Base-by-base conservation (phyloP, 2,888 invertebrate genomes). In the Pediacus dermestoides region DNA sequence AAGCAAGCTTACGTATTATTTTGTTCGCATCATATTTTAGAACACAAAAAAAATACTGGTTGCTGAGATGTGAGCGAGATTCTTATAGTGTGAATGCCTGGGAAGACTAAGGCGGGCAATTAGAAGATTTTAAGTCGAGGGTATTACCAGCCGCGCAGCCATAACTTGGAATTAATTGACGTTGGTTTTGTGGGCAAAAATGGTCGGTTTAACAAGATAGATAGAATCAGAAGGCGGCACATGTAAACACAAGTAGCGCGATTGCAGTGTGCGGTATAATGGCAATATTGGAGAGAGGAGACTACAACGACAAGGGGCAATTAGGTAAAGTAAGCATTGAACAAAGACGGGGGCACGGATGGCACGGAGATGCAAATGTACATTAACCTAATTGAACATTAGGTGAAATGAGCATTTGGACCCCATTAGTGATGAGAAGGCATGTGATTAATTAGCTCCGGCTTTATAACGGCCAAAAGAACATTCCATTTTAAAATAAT, bases 351-450 rank as follows among this genome's bases (percentile, higher is more conserved):
- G 55, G 44, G 44, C 52, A 52, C 48, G 50, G 52, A 10, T 14
- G 13, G n/a, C 13, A 55, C 56, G 58, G 64, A 66, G 67, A 67
- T 67, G 68, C 64, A 67, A 70, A 70, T 68, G 66, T 69, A 68
- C 71, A 71, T 71, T 71, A 70, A 66, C 62, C 65, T 70, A 71
- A 71, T 70, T 70, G 70, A 70, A 70, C 70, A 70, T 71, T 70
- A 70, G 68, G 67, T 68, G 67, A 69, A 70, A 67, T 68, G 68
- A 69, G 66, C 67, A 66, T 66, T 68, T 66, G 66, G 66, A 65
- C 64, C 64, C 67, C 68, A 68, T 68, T 69, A 67, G 65, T 57
- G 64, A 64, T 66, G 64, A 65, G 57, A 48, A 59, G 59, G 58
- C 7, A 28, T 13, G 63, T 67, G 67, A 67, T 67, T 67, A 67